Evolutionary conservation across 1,140 invertebrate species (phyloP), one percentile per base, ranked within the genome.

Genomic region (Drosophila teissieri): DNA sequence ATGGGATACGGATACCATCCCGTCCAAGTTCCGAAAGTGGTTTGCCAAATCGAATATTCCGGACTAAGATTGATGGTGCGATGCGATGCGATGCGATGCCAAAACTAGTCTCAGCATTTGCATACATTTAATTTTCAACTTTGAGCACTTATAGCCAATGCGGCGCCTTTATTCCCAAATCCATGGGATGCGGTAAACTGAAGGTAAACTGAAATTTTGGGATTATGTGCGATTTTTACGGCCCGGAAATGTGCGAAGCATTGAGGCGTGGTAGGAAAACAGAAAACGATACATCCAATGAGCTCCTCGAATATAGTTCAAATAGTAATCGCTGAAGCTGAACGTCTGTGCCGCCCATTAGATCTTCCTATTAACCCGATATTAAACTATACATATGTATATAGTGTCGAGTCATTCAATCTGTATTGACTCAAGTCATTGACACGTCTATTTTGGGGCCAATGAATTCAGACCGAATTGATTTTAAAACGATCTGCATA

Each of bases 191-290:
- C 42, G 12, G 37, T 53, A 42, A 53, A 48, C 4, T 24, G 2
- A 27, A 37, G 12, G 37, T 53, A 42, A 53, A 48, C 4, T 24
- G 2, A 27, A 37, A 31, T 12, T 44, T 42, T 42, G 39, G 24
- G 12, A 34, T 14, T 60, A 51, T 14, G 15, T 34, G n/a, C 24
- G 40, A 42, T 37, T 31, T 31, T 31, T 8, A 2, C 7, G 27
- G 2, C 27, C 62, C 80, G 80, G 80, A 83, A 83, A 53, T 65
- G 2, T 7, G 14, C 65, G 36, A 37, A 7, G 37, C 79, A 72
- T 0, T 61, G 79, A 58, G 67, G 67, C 78, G 65, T 52, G 57
- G 31, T 52, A 19, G 14, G 22, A 44, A 49, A 65, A 10, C 22
- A 42, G 27, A 44, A 11, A 40, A 17, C 37, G 40, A 61, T 19